These are phyloP conservation scores for Lycodopsis pacificus DNA, from an alignment of 2,797 vertebrate genomes.

Conservation along the genomic window DNA sequence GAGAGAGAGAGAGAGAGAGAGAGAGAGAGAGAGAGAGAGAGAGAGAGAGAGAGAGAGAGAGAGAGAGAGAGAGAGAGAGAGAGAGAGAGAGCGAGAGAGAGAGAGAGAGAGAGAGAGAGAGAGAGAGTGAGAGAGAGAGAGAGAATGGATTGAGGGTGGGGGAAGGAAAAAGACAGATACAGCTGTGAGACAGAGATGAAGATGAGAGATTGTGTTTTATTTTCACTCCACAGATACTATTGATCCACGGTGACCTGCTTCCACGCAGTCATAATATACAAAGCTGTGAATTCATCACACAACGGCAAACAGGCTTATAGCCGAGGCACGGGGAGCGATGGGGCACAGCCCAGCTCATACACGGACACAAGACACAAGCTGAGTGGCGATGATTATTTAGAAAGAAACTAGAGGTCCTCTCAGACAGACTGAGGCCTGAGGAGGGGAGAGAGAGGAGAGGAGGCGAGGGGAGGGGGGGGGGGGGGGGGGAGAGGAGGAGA, in stretches of 20 bases:
- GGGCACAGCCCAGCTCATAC: slow-evolving; percentile 47
- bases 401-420: slow-evolving; percentile 39
- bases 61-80: neutral
- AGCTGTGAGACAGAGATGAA: slow-evolving; percentile 38
- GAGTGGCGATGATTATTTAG: slow-evolving; percentile 23
- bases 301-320: slow-evolving; percentile 1
- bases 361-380: slow-evolving; percentile 25
- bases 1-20: too few relatives aligned
- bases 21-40: neutral
- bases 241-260: slow-evolving; percentile 61
- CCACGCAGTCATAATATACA: slow-evolving; percentile 43
- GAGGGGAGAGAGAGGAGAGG: slow-evolving; percentile 12
- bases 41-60: neutral
- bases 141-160: neutral
- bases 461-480: slow-evolving; percentile 10
- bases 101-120: neutral
- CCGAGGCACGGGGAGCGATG: slow-evolving; percentile 24
- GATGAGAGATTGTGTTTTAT: slow-evolving; percentile 53
- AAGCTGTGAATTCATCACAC: slow-evolving; percentile 50
- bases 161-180: slow-evolving; percentile 29
- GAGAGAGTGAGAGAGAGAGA: too few relatives aligned
- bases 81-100: neutral
- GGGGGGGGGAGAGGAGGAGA: neutral
- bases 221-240: slow-evolving; percentile 50
- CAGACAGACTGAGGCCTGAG: slow-evolving; percentile 36